Conservation (phyloP, 2,797 vertebrate species). For the Tokudaia muenninki region DNA sequence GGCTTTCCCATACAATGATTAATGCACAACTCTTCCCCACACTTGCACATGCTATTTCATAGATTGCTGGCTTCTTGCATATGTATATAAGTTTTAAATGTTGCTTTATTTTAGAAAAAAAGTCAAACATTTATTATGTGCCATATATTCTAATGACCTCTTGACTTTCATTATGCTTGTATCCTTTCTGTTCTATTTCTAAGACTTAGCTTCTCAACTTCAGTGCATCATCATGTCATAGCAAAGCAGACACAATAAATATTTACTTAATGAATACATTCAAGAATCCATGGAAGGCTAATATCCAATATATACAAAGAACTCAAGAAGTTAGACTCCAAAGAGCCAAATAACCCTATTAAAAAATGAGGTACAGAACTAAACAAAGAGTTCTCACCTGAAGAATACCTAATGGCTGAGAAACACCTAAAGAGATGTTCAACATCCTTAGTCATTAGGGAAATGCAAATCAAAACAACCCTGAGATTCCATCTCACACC, state of each 20-base stretch:
- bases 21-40: too few relatives aligned
- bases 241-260: not conserved
- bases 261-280: constrained; percentile 12
- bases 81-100: not conserved
- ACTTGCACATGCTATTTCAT: not conserved
- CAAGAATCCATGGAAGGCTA: not conserved
- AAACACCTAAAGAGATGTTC: too few relatives aligned
- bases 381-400: too few relatives aligned
- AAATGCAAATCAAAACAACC: too few relatives aligned
- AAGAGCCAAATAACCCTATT: too few relatives aligned
- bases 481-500: too few relatives aligned
- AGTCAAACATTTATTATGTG: not conserved
- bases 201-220: not conserved
- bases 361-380: too few relatives aligned
- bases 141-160: not conserved
- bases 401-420: too few relatives aligned
- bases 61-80: not conserved
- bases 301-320: too few relatives aligned
- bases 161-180: not conserved
- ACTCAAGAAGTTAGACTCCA: too few relatives aligned
- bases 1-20: not conserved
- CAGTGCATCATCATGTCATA: not conserved
- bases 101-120: not conserved
- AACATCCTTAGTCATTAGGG: too few relatives aligned
- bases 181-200: not conserved